Conservation (phyloP, 1,140 invertebrate species). For the Achroia grisella region DNA sequence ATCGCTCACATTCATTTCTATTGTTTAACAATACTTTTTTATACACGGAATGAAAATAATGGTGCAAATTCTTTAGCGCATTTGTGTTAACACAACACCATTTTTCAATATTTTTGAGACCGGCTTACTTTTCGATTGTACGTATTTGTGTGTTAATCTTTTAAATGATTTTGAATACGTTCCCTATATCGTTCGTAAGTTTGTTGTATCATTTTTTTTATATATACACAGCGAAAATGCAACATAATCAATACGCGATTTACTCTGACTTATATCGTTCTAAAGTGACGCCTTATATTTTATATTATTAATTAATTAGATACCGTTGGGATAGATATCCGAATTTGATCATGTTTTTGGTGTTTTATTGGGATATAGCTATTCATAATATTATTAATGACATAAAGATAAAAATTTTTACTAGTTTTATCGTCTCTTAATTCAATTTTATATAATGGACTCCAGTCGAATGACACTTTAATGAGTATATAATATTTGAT, state of each 20-base stretch:
- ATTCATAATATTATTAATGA: conserved; percentile 1
- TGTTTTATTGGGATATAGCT: conserved; percentile 3
- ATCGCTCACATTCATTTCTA: background rate
- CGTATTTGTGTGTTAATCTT: background rate
- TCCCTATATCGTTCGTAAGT: background rate
- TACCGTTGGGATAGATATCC: conserved; percentile 8
- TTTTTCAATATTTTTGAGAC: conserved; percentile 1
- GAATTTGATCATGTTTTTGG: background rate
- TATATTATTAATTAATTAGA: conserved; percentile 17
- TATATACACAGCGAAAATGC: conserved; percentile 8
- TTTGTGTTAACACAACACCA: conserved; percentile 10
- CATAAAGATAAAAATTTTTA: conserved; percentile 3
- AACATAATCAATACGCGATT: conserved; percentile 10
- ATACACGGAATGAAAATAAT: conserved; percentile 12
- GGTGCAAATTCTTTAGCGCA: conserved; percentile 15
- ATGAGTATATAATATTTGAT: background rate
- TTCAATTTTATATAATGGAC: background rate
- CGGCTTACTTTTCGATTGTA: background rate
- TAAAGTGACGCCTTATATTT: conserved; percentile 12
- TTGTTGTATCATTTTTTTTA: background rate
- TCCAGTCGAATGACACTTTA: background rate
- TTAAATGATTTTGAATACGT: background rate
- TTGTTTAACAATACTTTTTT: background rate
- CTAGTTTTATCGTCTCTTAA: background rate
- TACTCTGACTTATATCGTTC: conserved; percentile 19